phyloP scores from a whole-genome alignment of 2,113 vertebrate species.

The Lanius collurio region DNA sequence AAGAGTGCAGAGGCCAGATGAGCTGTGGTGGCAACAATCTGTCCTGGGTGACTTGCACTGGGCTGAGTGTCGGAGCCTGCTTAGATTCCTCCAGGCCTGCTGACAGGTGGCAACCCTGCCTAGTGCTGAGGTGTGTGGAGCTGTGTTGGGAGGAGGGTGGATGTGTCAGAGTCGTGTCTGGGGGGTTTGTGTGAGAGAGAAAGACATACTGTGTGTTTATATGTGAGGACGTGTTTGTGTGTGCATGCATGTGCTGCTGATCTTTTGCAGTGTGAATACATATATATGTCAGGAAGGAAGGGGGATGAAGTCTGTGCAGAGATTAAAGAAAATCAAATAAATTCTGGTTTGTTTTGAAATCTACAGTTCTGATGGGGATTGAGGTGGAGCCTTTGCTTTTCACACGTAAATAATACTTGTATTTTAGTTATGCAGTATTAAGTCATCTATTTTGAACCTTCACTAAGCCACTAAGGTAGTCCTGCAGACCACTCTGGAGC shows the following conservation, averaged over 20 bases:
- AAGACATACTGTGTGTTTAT: neutral
- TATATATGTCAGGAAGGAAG: neutral
- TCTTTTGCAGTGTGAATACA: neutral
- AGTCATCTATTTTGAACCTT: neutral
- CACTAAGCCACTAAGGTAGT: neutral
- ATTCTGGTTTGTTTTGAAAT: neutral
- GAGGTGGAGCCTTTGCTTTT: neutral
- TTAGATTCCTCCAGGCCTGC: neutral
- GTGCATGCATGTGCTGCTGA: neutral
- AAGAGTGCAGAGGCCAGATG: neutral
- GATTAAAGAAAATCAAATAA: neutral
- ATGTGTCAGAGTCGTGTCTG: neutral
- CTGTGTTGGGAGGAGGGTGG: neutral
- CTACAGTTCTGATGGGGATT: neutral
- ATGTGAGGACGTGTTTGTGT: neutral
- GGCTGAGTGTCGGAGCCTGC: neutral
- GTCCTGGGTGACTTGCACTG: accelerated
- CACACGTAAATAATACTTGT: neutral
- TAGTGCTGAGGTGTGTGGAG: neutral
- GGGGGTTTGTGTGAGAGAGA: neutral
- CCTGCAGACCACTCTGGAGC: neutral
- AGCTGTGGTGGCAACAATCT: accelerated
- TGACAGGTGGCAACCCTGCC: neutral
- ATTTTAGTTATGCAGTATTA: neutral
- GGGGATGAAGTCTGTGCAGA: neutral